Evolutionary conservation across 2,888 invertebrate species (phyloP).

Genomic region (Nomada ferruginata): DNA sequence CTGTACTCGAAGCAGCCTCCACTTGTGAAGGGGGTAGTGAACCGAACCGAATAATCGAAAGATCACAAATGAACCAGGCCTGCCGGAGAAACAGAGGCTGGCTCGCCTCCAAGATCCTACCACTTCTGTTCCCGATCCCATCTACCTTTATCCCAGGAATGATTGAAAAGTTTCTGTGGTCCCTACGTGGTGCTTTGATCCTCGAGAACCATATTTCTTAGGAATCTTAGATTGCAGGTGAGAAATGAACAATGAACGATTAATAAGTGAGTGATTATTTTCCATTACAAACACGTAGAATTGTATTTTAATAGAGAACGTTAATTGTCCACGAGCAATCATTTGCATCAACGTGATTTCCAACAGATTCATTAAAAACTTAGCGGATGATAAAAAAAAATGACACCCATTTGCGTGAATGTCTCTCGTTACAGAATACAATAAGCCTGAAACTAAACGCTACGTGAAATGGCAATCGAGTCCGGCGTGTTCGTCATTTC

Average conservation of each 20-base stretch:
- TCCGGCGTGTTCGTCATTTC: constrained; percentile 10
- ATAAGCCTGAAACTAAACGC: constrained; percentile 19
- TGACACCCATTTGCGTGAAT: not conserved
- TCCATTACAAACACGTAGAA: not conserved
- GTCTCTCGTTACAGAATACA: not conserved
- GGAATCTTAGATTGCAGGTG: not conserved
- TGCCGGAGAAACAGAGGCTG: constrained; percentile 27
- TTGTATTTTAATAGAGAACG: not conserved
- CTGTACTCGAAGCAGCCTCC: constrained; percentile 33
- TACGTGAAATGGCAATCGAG: constrained; percentile 26
- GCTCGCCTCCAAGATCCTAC: constrained; percentile 55
- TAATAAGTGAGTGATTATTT: no score
- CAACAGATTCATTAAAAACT: not conserved
- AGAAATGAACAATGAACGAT: not conserved
- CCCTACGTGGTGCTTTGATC: not conserved
- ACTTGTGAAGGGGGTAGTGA: not conserved
- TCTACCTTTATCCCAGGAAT: not conserved
- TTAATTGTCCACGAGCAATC: not conserved
- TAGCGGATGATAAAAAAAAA: no score
- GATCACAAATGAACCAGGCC: constrained; percentile 37
- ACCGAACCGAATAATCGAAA: constrained; percentile 67
- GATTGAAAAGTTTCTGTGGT: constrained; percentile 42
- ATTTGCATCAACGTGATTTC: not conserved
- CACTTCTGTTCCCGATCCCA: constrained; percentile 19
- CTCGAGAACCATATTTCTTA: not conserved